These are phyloP conservation scores for Egretta garzetta DNA, from an alignment of 2,113 vertebrate genomes.

Conservation along the genomic window DNA sequence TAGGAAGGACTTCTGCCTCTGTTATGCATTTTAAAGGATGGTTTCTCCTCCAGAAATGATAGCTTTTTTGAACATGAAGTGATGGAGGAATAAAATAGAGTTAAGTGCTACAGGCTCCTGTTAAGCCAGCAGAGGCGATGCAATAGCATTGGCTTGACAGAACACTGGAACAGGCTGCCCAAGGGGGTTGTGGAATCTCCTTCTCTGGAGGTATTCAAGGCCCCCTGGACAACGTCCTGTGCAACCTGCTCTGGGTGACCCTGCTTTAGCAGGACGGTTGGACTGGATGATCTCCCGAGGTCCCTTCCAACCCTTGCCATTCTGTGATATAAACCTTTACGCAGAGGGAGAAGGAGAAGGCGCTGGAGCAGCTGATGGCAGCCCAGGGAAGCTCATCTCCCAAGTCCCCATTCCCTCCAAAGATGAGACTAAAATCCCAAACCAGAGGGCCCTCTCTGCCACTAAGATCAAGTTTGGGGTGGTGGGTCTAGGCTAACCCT, in stretches of 20 bases:
- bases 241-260: too few species aligned
- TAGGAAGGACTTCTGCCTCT: neutral
- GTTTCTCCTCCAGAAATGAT: neutral
- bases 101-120: neutral
- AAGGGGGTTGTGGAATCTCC: too few species aligned
- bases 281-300: too few species aligned
- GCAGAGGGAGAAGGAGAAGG: neutral
- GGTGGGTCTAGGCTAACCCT: neutral
- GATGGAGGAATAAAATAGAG: neutral
- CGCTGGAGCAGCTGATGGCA: neutral
- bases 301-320: too few species aligned
- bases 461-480: neutral
- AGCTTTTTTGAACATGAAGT: neutral
- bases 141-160: neutral
- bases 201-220: too few species aligned
- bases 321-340: neutral
- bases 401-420: neutral
- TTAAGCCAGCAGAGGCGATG: neutral
- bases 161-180: too few species aligned
- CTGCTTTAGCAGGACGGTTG: too few species aligned
- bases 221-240: too few species aligned
- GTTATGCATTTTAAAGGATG: neutral
- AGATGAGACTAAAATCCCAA: neutral
- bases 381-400: neutral
- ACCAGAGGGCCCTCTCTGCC: neutral